phyloP scores from a whole-genome alignment of 2,888 invertebrate genomes.

The Laspeyria flexula region DNA sequence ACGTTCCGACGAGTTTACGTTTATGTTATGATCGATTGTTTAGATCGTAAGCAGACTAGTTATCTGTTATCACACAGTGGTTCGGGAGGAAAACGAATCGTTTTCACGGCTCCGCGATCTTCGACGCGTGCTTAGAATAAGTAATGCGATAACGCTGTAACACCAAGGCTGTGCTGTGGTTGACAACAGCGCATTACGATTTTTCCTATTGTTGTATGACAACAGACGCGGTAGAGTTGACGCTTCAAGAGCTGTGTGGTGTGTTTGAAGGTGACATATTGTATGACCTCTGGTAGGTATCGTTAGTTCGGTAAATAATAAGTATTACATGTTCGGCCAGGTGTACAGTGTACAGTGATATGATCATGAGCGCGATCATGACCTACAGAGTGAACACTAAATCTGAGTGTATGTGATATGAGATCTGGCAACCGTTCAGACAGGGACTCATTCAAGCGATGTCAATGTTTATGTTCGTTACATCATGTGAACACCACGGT shows the following conservation, averaged over 20 bases:
- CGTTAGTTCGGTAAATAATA: conserved; percentile 10
- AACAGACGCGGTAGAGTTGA: conserved; percentile 35
- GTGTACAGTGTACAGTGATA: conserved; percentile 59
- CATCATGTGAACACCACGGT: conserved; percentile 41
- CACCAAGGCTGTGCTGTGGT: conserved; percentile 48
- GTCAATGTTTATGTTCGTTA: conserved; percentile 50
- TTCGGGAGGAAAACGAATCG: conserved; percentile 68
- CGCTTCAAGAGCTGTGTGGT: conserved; percentile 25
- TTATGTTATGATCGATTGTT: conserved; percentile 64
- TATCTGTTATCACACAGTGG: conserved; percentile 56
- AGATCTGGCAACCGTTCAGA: conserved; percentile 72
- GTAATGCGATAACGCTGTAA: conserved; percentile 67
- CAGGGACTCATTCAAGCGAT: conserved; percentile 72
- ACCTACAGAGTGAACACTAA: conserved; percentile 75
- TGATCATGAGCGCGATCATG: conserved; percentile 64
- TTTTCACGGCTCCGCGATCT: conserved; percentile 70
- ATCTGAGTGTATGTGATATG: conserved; percentile 63
- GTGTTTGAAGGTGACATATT: conserved; percentile 27
- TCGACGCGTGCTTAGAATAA: conserved; percentile 63
- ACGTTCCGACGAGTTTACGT: conserved; percentile 59
- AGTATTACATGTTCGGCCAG: conserved; percentile 30
- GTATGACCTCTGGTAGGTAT: conserved; percentile 1
- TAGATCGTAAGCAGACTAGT: conserved; percentile 51
- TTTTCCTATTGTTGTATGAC: conserved; percentile 37
- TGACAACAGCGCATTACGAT: conserved; percentile 39